Conservation (phyloP, 2,797 vertebrate genomes). For the Eulemur mongoz region DNA sequence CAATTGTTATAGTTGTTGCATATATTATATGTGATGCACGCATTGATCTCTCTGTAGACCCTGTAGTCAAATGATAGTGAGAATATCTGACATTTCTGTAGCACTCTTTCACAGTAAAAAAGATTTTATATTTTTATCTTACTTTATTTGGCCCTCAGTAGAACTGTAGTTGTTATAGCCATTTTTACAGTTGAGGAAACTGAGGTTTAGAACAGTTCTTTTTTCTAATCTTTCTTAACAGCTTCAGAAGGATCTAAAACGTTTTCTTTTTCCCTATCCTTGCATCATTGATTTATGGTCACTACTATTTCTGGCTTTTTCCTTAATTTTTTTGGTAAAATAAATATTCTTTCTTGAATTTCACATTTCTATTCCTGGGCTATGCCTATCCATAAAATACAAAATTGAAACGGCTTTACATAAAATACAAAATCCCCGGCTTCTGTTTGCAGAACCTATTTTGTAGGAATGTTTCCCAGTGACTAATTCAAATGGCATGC, state of each 20-base stretch:
- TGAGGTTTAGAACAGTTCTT: not conserved
- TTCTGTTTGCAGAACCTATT: not conserved
- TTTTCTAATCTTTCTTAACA: not conserved
- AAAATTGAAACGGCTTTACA: too few species aligned
- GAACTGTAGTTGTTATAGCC: not conserved
- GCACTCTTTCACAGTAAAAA: not conserved
- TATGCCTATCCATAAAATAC: not conserved
- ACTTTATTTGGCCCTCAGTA: not conserved
- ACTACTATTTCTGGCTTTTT: not conserved
- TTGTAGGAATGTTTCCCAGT: not conserved
- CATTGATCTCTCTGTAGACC: not conserved
- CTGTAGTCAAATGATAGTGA: not conserved
- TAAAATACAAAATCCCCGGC: not conserved
- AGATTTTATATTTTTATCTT: not conserved
- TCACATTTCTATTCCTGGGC: not conserved
- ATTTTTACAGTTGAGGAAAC: not conserved
- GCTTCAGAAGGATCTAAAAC: not conserved
- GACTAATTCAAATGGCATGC: not conserved
- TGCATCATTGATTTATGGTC: not conserved
- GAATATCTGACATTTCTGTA: not conserved
- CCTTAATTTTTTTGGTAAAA: conserved; percentile 3
- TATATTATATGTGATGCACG: not conserved
- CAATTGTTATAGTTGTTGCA: not conserved
- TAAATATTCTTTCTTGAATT: not conserved
- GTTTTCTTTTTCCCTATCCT: not conserved